phyloP scores from a whole-genome alignment of 1,140 invertebrate genomes.

The Drosophila malerkotliana region DNA sequence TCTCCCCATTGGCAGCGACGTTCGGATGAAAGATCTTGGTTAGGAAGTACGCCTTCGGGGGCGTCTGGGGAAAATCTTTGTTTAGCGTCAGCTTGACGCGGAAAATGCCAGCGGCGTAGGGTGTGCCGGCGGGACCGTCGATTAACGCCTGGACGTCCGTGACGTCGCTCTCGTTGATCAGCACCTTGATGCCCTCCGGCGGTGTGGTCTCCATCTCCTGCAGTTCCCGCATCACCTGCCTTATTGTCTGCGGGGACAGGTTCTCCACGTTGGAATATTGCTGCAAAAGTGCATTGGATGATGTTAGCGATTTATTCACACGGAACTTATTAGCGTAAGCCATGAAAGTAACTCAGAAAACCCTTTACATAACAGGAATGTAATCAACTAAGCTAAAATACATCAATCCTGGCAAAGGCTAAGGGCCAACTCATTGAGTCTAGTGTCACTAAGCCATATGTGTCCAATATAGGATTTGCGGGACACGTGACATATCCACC shows the following conservation, averaged over 20 bases:
- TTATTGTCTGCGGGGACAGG: conserved; percentile 95
- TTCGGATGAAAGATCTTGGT: conserved; percentile 99
- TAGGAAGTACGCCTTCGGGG: conserved; percentile 97
- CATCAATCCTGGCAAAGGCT: no score
- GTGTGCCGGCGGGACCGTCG: conserved; percentile 94
- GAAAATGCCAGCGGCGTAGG: conserved; percentile 93
- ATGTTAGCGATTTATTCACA: conserved; percentile 4
- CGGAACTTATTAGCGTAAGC: neutral
- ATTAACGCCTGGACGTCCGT: conserved; percentile 96
- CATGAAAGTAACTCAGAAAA: neutral
- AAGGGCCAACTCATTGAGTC: neutral
- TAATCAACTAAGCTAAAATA: no score
- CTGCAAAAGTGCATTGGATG: conserved; percentile 19
- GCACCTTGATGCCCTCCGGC: conserved; percentile 94
- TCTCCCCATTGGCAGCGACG: conserved; percentile 96
- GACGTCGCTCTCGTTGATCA: conserved; percentile 95
- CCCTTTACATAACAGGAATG: neutral
- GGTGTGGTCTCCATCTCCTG: conserved; percentile 90
- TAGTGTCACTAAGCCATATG: no score
- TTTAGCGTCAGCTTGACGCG: conserved; percentile 95
- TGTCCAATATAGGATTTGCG: no score
- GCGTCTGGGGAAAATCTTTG: conserved; percentile 96
- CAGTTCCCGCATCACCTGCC: conserved; percentile 93
- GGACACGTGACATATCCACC: no score
- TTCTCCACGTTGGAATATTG: conserved; percentile 96